phyloP scores from a whole-genome alignment of 2,797 vertebrate species.

The Eulemur coronatus region DNA sequence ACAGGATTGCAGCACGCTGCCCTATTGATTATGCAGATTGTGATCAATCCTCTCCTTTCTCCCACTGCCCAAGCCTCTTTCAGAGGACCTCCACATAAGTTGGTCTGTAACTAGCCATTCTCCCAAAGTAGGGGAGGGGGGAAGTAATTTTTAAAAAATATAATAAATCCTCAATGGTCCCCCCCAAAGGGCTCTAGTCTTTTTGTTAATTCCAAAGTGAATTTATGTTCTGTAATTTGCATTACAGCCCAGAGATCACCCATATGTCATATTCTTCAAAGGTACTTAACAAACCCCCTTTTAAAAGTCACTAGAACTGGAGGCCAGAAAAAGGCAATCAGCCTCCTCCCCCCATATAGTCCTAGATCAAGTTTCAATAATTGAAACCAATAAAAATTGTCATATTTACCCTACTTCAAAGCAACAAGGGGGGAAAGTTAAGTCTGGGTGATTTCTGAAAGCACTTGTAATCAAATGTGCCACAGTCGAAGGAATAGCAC shows the following conservation, averaged over 20 bases:
- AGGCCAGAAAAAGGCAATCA: slow-evolving; percentile 69
- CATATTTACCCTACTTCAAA: slow-evolving; percentile 73
- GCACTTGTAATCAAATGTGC: slow-evolving; percentile 70
- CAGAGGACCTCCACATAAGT: slow-evolving; percentile 62
- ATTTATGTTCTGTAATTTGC: slow-evolving; percentile 74
- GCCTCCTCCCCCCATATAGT: slow-evolving; percentile 49
- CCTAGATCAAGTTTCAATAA: slow-evolving; percentile 76
- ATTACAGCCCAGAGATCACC: slow-evolving; percentile 63
- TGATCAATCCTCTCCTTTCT: slow-evolving; percentile 67
- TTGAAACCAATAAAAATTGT: slow-evolving; percentile 73
- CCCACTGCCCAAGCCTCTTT: slow-evolving; percentile 59
- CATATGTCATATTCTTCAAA: slow-evolving; percentile 71
- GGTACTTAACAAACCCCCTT: slow-evolving; percentile 70
- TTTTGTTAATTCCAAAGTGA: slow-evolving; percentile 69
- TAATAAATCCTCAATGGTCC: slow-evolving; percentile 56
- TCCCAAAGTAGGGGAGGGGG: slow-evolving; percentile 15
- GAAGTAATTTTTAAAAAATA: slow-evolving; percentile 40
- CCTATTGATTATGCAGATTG: slow-evolving; percentile 80
- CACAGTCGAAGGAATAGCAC: slow-evolving; percentile 59
- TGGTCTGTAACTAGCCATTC: slow-evolving; percentile 53
- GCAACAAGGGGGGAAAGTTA: slow-evolving; percentile 58
- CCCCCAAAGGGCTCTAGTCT: not conserved
- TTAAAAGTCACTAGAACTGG: slow-evolving; percentile 69
- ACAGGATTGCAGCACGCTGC: slow-evolving; percentile 59
- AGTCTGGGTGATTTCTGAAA: slow-evolving; percentile 70